phyloP scores from a whole-genome alignment of 37 sponge, comb jelly and placozoan genomes.

The Crambe crambe region DNA sequence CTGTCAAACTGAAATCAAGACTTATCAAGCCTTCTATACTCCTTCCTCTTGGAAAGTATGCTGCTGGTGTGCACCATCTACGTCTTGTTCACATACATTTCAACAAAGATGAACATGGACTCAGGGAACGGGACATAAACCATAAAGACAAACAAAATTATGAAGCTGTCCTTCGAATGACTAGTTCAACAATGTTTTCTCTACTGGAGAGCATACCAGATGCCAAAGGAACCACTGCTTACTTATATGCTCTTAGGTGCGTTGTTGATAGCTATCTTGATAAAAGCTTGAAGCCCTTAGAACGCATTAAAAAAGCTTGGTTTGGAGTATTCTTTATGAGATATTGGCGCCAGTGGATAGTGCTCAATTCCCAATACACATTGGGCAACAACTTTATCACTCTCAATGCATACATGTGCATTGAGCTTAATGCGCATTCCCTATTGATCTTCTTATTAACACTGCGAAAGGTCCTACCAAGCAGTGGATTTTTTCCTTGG shows the following conservation, averaged over 20 bases:
- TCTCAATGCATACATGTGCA: constrained; percentile 44
- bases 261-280: constrained; percentile 56
- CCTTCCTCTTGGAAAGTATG: constrained; percentile 43
- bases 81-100: constrained; percentile 15
- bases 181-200: background rate
- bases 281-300: constrained; percentile 26
- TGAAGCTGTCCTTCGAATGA: constrained; percentile 26
- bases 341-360: constrained; percentile 54
- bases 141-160: constrained; percentile 60
- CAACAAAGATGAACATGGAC: constrained; percentile 40
- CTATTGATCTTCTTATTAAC: constrained; percentile 21
- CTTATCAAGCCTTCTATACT: constrained; percentile 44
- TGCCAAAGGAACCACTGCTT: constrained; percentile 41
- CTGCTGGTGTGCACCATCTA: constrained; percentile 51
- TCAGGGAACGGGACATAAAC: constrained; percentile 34
- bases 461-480: no score
- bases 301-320: constrained; percentile 49
- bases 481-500: no score
- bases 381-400: no score
- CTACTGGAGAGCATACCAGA: constrained; percentile 54
- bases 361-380: constrained; percentile 24
- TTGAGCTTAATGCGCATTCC: constrained; percentile 65
- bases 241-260: constrained; percentile 5
- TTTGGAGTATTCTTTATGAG: constrained; percentile 38
- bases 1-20: constrained; percentile 40